Conservation (phyloP, 1,140 invertebrate genomes). For the Melanaphis sacchari region DNA sequence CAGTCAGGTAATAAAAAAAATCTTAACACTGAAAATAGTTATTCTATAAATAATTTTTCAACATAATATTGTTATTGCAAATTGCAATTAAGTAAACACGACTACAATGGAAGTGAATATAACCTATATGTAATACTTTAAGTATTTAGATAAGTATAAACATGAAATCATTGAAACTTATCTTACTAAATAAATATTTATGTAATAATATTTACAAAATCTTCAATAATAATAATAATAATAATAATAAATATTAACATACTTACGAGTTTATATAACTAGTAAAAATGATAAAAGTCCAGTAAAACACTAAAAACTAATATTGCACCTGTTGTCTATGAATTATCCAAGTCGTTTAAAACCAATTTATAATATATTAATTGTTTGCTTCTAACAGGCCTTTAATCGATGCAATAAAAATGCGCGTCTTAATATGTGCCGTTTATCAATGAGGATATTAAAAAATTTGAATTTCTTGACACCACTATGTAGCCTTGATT, state of each 20-base stretch:
- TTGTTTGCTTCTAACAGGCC: not conserved
- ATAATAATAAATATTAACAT: not conserved
- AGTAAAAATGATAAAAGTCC: not conserved
- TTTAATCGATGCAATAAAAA: not conserved
- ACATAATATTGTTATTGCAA: not conserved
- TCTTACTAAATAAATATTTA: no score
- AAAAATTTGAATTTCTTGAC: conserved; percentile 27
- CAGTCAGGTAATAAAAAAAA: no score
- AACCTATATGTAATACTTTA: no score
- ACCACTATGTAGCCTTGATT: not conserved
- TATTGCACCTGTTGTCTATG: not conserved
- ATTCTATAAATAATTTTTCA: not conserved
- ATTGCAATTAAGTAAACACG: not conserved
- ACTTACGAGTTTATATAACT: not conserved
- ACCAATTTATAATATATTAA: not conserved
- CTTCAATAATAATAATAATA: no score
- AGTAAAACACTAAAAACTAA: not conserved
- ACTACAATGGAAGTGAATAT: not conserved
- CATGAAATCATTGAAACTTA: not conserved
- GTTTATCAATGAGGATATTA: not conserved
- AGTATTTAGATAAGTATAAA: not conserved
- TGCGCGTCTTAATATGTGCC: not conserved
- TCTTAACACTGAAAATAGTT: no score
- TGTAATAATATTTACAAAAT: not conserved
- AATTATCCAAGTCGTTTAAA: not conserved